These are phyloP conservation scores for Ptilonorhynchus violaceus DNA, from an alignment of 2,113 vertebrate genomes.

Conservation along the genomic window DNA sequence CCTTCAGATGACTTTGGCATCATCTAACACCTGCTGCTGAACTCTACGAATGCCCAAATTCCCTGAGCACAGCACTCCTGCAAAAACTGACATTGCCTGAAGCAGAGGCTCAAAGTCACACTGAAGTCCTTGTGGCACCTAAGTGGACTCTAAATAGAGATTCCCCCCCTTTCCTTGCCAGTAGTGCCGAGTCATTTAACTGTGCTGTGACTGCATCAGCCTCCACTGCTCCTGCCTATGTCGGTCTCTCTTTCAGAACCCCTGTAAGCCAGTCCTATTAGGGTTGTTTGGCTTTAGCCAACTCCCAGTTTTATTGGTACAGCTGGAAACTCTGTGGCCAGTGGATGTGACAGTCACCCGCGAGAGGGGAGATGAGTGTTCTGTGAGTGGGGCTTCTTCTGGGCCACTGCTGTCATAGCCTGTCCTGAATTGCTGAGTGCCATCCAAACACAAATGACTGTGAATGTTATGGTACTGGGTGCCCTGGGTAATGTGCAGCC, in stretches of 20 bases:
- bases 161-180: fast-evolving
- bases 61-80: background rate
- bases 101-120: background rate
- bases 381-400: background rate
- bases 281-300: background rate
- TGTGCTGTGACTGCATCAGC: background rate
- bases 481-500: background rate
- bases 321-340: background rate
- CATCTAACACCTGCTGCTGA: background rate
- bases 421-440: background rate
- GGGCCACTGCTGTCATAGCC: background rate
- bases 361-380: fast-evolving
- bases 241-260: background rate
- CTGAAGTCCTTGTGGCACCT: background rate
- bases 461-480: background rate
- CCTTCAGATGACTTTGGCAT: background rate
- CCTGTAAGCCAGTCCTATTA: background rate
- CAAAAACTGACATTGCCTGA: background rate
- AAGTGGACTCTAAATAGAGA: background rate
- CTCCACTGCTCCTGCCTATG: background rate
- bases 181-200: background rate
- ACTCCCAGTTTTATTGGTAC: background rate
- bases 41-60: background rate
- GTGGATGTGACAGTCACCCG: background rate
- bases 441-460: background rate